Conservation (phyloP, 2,113 vertebrate species). For the Cyprinus carpio region DNA sequence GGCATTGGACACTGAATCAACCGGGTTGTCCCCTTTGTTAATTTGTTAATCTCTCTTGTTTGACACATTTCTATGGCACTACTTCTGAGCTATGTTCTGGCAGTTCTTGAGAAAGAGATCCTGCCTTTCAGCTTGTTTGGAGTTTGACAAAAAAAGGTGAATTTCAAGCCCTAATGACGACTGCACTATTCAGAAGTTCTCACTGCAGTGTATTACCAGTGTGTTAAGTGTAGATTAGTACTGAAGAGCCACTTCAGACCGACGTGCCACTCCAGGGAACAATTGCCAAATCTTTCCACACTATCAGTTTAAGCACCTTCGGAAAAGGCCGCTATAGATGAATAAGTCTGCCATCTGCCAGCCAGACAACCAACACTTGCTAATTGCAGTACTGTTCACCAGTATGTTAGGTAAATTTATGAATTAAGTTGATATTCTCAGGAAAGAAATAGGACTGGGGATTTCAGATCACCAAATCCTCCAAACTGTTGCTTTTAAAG, state of each 20-base stretch:
- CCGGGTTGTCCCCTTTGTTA: neutral
- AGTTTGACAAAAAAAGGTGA: constrained; percentile 50
- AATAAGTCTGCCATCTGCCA: constrained; percentile 54
- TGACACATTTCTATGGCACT: constrained; percentile 14
- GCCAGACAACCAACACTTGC: constrained; percentile 28
- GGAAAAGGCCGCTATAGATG: constrained; percentile 54
- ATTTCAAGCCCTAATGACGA: constrained; percentile 53
- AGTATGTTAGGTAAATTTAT: constrained; percentile 57
- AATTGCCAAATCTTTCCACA: constrained; percentile 61
- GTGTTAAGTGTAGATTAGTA: constrained; percentile 64
- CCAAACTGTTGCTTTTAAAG: neutral
- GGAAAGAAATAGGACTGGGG: constrained; percentile 52
- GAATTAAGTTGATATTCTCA: constrained; percentile 51
- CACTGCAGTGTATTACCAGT: constrained; percentile 59
- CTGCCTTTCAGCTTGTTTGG: constrained; percentile 50
- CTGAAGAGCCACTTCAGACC: constrained; percentile 65
- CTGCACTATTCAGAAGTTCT: constrained; percentile 51
- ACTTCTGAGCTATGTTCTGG: constrained; percentile 4
- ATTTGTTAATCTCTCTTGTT: constrained; percentile 31
- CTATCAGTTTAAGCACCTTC: constrained; percentile 59
- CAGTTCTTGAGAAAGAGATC: constrained; percentile 44
- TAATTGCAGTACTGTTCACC: constrained; percentile 52
- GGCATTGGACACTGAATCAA: neutral
- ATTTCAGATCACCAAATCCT: constrained; percentile 17
- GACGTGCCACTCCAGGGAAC: constrained; percentile 59